Evolutionary conservation across 1,140 invertebrate genomes (phyloP).

Genomic region (Drosophila nasuta): DNA sequence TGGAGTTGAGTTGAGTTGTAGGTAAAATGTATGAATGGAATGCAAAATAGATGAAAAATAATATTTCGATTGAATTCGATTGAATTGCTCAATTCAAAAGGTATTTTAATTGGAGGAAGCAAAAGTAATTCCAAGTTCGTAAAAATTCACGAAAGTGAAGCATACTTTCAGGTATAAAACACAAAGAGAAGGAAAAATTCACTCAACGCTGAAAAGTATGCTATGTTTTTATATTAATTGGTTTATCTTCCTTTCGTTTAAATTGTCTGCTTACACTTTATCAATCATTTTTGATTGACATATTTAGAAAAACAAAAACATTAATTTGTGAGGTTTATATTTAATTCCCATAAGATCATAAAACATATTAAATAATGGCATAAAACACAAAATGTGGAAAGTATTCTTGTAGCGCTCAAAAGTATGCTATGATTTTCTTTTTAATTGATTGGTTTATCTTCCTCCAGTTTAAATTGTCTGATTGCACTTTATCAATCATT

Average conservation of each 20-base stretch:
- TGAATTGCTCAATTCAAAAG: neutral
- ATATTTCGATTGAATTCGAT: constrained; percentile 3
- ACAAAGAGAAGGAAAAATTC: neutral
- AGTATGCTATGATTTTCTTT: constrained; percentile 9
- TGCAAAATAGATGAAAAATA: constrained; percentile 2
- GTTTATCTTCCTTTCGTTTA: neutral
- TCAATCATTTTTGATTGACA: neutral
- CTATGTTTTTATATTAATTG: neutral
- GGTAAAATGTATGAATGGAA: constrained; percentile 9
- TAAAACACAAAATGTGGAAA: no score
- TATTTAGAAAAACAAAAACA: no score
- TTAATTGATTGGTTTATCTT: neutral
- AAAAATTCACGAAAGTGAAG: neutral
- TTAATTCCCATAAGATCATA: no score
- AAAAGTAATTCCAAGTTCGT: no score
- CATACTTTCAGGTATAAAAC: neutral
- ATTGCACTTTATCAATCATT: no score
- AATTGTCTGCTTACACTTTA: neutral
- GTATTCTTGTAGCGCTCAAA: neutral
- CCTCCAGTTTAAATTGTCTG: no score
- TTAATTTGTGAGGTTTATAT: no score
- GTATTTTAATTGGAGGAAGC: constrained; percentile 2
- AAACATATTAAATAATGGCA: no score
- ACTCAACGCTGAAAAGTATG: neutral
- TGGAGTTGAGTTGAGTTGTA: neutral